Evolutionary conservation across 2,113 vertebrate species (phyloP).

Genomic region (Bufo gargarizans): DNA sequence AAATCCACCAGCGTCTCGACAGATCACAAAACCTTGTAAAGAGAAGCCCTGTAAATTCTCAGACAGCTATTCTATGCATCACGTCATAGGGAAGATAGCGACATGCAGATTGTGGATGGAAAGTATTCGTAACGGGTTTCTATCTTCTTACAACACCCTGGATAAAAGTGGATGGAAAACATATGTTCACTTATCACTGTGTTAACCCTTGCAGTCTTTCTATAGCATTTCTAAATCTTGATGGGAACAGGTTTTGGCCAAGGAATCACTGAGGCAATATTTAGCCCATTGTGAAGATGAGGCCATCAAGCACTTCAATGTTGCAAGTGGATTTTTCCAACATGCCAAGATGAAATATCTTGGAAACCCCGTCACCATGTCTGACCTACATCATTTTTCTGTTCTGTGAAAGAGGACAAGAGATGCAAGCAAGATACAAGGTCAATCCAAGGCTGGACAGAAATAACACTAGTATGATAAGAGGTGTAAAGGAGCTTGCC

Average conservation of each 20-base stretch:
- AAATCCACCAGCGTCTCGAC: not conserved
- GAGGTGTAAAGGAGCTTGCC: slow-evolving; percentile 15
- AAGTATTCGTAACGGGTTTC: slow-evolving; percentile 24
- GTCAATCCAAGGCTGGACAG: slow-evolving; percentile 23
- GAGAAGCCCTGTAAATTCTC: not conserved
- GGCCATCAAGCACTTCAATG: not conserved
- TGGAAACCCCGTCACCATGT: not conserved
- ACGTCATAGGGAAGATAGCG: not conserved
- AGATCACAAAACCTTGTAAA: not conserved
- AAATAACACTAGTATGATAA: slow-evolving; percentile 44
- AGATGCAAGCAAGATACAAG: slow-evolving; percentile 4
- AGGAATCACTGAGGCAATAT: not conserved
- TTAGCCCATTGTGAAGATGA: not conserved
- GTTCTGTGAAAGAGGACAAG: not conserved
- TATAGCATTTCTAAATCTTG: not conserved
- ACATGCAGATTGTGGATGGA: not conserved
- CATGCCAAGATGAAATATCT: not conserved
- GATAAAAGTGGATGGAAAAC: not conserved
- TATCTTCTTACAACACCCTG: not conserved
- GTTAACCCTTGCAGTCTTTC: not conserved
- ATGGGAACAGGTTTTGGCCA: not conserved
- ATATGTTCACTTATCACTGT: not conserved
- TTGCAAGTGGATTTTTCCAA: not conserved
- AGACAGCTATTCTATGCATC: too few relatives aligned
- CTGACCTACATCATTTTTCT: too few relatives aligned